Evolutionary conservation across 2,113 vertebrate genomes (phyloP), one percentile per base, ranked within the genome.

Genomic region (Apaloderma vittatum): DNA sequence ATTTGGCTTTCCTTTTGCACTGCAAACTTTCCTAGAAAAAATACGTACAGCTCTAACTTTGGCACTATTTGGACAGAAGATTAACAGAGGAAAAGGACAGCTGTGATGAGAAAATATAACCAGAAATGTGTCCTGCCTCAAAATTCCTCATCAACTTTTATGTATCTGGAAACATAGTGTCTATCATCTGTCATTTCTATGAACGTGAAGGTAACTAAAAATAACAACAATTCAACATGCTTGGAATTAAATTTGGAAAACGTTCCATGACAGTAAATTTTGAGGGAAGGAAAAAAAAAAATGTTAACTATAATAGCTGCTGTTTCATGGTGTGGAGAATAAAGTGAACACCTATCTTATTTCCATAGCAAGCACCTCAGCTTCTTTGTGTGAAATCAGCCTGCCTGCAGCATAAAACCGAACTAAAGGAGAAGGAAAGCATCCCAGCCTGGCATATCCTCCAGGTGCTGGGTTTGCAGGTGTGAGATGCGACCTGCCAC

Each of bases 1-100:
- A 86, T 90, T 90, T 94, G 84, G 82, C 90, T 95, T 93, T 83
- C 52, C 37, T 91, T 89, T 91, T 86, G 21, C 83, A 71, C 61
- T 62, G 51, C 52, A 79, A 96, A 88, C 43, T 80, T 78, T 82
- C 23, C 83, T 86, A 57, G 68, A 79, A 87, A 68, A 82, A 49
- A 32, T 49, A 66, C 52, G 77, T 30, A 71, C 59, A 72, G 65
- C 17, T 63, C 58, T 70, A 93, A 84, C 37, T 95, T 86, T 52
- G 45, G 49, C 54, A 80, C 57, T 92, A n/a, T 89, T 78, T 71
- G 82, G 54, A 86, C 54, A 34, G 78, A 94, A 73, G 46, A 61
- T 55, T 40, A 88, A 73, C 59, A 91, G 45, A 88, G 78, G 57
- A 93, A 94, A 55, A 72, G 45, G 75, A 30, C 49, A 54, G 43